These are phyloP conservation scores for Galerucella pusilla DNA, from an alignment of 2,888 invertebrate species.

Conservation along the genomic window DNA sequence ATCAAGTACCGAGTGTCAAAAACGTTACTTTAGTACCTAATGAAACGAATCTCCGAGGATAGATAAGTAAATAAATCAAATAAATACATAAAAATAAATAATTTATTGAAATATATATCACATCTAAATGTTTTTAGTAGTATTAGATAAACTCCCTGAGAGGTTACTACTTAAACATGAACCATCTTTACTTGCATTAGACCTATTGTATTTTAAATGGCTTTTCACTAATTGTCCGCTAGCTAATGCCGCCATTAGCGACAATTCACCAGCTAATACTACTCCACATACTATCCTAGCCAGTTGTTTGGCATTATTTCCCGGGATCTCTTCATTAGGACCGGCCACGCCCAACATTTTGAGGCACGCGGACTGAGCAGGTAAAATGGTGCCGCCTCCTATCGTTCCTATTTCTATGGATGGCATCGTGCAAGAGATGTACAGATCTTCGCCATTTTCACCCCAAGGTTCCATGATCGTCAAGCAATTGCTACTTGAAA, in stretches of 20 bases:
- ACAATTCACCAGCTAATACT: conserved; percentile 95
- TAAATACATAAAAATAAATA: conserved; percentile 15
- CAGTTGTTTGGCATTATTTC: conserved; percentile 86
- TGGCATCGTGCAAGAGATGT: conserved; percentile 96
- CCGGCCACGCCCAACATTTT: conserved; percentile 86
- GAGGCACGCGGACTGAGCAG: conserved; percentile 90
- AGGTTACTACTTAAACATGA: conserved; percentile 34
- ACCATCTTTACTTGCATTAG: conserved; percentile 53
- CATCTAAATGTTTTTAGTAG: conserved; percentile 17
- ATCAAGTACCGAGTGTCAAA: no score
- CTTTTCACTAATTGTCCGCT: conserved; percentile 95
- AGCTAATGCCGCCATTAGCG: conserved; percentile 94
- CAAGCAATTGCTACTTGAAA: conserved; percentile 94
- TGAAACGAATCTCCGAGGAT: no score
- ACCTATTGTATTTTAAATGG: conserved; percentile 94
- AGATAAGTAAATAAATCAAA: background rate
- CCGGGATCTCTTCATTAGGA: conserved; percentile 77
- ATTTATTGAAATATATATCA: conserved; percentile 29
- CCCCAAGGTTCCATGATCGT: conserved; percentile 91
- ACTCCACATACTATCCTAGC: conserved; percentile 92
- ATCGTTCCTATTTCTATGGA: conserved; percentile 96
- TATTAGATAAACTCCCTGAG: conserved; percentile 17
- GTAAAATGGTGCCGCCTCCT: conserved; percentile 92
- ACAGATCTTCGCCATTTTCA: conserved; percentile 81
- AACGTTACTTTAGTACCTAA: no score